Evolutionary conservation across 2,113 vertebrate genomes (phyloP), one percentile per base, ranked within the genome.

Genomic region (Prionailurus bengalensis): DNA sequence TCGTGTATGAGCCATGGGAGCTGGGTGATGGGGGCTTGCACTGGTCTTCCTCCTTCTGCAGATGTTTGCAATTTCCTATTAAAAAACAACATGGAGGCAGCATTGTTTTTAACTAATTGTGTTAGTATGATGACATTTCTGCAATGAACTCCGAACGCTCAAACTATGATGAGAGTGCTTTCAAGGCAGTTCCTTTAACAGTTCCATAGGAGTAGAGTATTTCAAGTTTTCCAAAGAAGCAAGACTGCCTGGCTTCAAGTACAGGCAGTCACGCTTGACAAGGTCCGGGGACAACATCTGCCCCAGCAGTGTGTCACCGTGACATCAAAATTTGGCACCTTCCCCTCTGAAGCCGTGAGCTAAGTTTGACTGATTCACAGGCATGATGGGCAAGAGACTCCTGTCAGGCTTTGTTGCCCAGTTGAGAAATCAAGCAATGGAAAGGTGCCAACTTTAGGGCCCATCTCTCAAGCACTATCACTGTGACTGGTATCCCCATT

Each of bases 321-420:
- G 95, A 94, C 97, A 93, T 58, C 7, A 0, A 81, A 82, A 85
- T 66, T 70, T 14, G 1, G 95, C 66, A n/a, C 85, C 48, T 82
- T 93, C 68, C 65, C 91, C 91, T 95, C 78, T 5, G 33, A 51
- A 85, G 93, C 92, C 95, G 97, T 1, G 13, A 53, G 63, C 36
- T 63, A 39, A 95, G 90, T 87, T 4, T 94, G 94, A 95, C 45
- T 85, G 97, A 89, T 71, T 82, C 89, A 19, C 16, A 66, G 80
- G 80, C 2, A 0, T 78, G 88, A 88, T 95, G 23, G 85, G 84
- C 97, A 95, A 82, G 0, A 93, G 87, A 55, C 94, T 91, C 51
- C 66, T 58, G 98, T 93, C 94, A 96, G 70, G 95, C 93, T 98
- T 95, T 93, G 93, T 65, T 97, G 97, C 73, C 36, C 79, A 36